Evolutionary conservation across 1,140 invertebrate genomes (phyloP).

Genomic region (Teleopsis dalmanni): DNA sequence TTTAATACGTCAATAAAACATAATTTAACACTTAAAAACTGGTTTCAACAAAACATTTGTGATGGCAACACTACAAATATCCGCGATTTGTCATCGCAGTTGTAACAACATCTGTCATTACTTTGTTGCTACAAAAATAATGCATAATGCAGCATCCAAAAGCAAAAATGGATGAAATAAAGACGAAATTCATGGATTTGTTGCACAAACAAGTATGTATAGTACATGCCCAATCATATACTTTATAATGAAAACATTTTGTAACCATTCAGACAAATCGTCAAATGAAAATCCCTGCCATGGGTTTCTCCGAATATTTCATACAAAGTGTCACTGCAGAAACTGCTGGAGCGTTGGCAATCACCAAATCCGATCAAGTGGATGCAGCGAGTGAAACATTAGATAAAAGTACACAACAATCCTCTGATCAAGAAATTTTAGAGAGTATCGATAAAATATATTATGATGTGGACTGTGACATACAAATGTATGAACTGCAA

Average conservation of each 20-base stretch:
- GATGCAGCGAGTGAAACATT: conserved; percentile 1
- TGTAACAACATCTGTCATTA: too few relatives aligned
- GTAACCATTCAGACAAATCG: conserved; percentile 30
- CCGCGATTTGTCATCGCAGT: too few relatives aligned
- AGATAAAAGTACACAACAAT: conserved; percentile 46
- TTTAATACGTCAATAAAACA: too few relatives aligned
- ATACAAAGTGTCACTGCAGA: conserved; percentile 30
- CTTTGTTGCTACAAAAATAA: too few relatives aligned
- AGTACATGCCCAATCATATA: background rate
- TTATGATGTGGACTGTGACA: conserved; percentile 56
- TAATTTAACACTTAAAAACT: too few relatives aligned
- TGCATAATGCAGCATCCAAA: conserved; percentile 39
- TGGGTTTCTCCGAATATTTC: conserved; percentile 50
- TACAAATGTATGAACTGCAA: conserved; percentile 59
- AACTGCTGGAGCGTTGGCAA: conserved; percentile 13
- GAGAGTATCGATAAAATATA: conserved; percentile 64
- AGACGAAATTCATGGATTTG: conserved; percentile 48
- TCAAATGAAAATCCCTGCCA: conserved; percentile 49
- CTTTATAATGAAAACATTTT: background rate
- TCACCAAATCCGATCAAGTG: conserved; percentile 20
- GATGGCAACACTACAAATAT: too few relatives aligned
- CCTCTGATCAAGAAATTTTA: conserved; percentile 68
- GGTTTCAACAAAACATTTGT: too few relatives aligned
- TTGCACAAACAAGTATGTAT: conserved; percentile 49
- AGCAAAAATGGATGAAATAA: conserved; percentile 50